phyloP scores from a whole-genome alignment of 2,113 vertebrate species.

The Menidia beryllina region DNA sequence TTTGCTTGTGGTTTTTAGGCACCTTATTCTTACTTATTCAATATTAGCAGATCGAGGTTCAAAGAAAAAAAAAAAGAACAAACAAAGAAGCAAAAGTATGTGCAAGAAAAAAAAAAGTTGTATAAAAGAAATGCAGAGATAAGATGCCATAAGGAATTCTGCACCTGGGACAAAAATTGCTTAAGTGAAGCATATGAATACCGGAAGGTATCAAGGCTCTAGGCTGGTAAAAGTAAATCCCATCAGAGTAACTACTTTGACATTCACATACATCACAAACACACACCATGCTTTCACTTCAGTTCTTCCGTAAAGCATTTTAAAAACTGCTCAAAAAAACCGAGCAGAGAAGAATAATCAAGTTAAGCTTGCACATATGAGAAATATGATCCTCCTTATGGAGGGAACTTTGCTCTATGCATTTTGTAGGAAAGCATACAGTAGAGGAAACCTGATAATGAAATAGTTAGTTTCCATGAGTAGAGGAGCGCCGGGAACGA shows the following conservation, averaged over 20 bases:
- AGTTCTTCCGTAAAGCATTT: conserved; percentile 79
- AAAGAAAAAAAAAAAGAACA: conserved; percentile 56
- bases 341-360: conserved; percentile 76
- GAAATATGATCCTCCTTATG: conserved; percentile 81
- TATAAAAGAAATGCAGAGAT: conserved; percentile 78
- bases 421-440: conserved; percentile 78
- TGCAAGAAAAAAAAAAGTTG: conserved; percentile 62
- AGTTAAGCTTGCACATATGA: conserved; percentile 74
- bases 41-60: conserved; percentile 80
- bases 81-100: conserved; percentile 47
- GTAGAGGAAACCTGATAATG: conserved; percentile 62
- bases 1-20: conserved; percentile 80
- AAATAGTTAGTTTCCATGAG: conserved; percentile 59
- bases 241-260: conserved; percentile 64
- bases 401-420: conserved; percentile 76
- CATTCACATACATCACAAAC: conserved; percentile 66
- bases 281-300: conserved; percentile 74
- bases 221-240: conserved; percentile 64
- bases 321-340: conserved; percentile 79
- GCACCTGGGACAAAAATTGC: conserved; percentile 77
- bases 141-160: conserved; percentile 83
- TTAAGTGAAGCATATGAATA: conserved; percentile 71
- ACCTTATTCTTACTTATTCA: conserved; percentile 81
- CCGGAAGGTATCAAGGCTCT: conserved; percentile 75
- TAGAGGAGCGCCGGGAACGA: conserved; percentile 49